Percentiles rank a stretch among this genome's conserved stretches.
These are phyloP conservation scores for Cervus canadensis DNA, from an alignment of 2,113 vertebrate genomes.

Conservation along the genomic window DNA sequence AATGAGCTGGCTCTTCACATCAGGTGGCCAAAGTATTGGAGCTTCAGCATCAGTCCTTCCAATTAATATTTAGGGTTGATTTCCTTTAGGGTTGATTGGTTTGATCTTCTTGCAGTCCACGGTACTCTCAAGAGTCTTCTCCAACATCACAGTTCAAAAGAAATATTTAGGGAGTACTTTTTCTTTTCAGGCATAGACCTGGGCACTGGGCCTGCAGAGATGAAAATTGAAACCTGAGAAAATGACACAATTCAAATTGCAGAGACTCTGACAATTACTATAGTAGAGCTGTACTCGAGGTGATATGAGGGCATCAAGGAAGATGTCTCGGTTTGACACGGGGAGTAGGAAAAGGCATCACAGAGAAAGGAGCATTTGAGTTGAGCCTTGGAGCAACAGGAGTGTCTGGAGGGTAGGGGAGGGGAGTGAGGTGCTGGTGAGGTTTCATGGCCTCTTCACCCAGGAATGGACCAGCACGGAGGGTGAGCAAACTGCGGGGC, in stretches of 20 bases:
- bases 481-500: not conserved
- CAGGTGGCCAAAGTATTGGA: not conserved
- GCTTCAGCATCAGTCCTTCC: not conserved
- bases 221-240: not conserved
- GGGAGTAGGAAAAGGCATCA: not conserved
- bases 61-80: not conserved
- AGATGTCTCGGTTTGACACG: not conserved
- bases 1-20: not conserved
- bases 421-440: not conserved
- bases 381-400: not conserved
- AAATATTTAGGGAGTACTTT: not conserved
- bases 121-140: not conserved
- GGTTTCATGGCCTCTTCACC: not conserved
- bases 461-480: not conserved
- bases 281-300: not conserved
- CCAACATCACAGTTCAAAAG: not conserved
- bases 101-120: not conserved
- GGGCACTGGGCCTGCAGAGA: not conserved
- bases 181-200: not conserved
- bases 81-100: not conserved
- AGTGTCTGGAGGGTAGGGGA: rapidly evolving
- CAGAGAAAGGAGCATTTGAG: not conserved
- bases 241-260: not conserved
- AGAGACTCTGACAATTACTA: not conserved
- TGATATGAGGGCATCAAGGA: not conserved